Evolutionary conservation across 2,888 invertebrate species (phyloP).

Genomic region (Hylaea fasciaria): DNA sequence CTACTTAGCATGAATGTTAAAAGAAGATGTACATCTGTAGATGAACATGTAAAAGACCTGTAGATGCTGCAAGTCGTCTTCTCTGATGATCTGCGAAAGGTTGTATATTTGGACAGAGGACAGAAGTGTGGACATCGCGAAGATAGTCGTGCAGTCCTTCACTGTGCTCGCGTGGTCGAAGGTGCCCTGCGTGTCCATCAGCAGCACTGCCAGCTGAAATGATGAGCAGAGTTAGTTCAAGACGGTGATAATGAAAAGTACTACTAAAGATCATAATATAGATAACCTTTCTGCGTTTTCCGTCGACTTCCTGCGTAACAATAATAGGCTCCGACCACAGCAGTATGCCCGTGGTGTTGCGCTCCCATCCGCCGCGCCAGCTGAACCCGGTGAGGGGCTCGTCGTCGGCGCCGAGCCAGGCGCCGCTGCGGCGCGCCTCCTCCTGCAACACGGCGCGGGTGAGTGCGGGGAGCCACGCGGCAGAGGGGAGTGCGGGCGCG

Average conservation of each 20-base stretch:
- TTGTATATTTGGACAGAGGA: constrained; percentile 95
- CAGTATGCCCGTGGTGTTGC: constrained; percentile 96
- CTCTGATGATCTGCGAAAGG: constrained; percentile 95
- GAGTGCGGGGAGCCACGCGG: no score
- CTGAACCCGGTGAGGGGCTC: constrained; percentile 92
- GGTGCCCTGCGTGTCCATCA: constrained; percentile 92
- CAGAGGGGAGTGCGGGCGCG: background rate
- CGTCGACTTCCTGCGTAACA: constrained; percentile 70
- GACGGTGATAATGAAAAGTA: no score
- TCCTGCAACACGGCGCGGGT: constrained; percentile 23
- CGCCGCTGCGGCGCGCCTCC: constrained; percentile 55
- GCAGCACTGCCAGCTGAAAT: constrained; percentile 37
- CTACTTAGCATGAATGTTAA: no score
- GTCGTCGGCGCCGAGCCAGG: constrained; percentile 92
- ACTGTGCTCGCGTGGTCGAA: constrained; percentile 98
- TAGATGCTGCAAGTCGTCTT: constrained; percentile 96
- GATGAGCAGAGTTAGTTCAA: no score
- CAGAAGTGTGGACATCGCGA: constrained; percentile 94
- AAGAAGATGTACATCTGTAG: no score
- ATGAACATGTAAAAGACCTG: constrained; percentile 80
- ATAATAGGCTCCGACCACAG: constrained; percentile 95
- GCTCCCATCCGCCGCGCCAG: constrained; percentile 95
- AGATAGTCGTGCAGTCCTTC: constrained; percentile 91
- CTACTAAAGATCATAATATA: background rate
- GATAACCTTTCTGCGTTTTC: constrained; percentile 11